A percentile compares a stretch with the other conserved stretches of the same genome.
These are phyloP conservation scores for Macquaria ambigua DNA, from an alignment of 2,113 vertebrate genomes.

Conservation along the genomic window DNA sequence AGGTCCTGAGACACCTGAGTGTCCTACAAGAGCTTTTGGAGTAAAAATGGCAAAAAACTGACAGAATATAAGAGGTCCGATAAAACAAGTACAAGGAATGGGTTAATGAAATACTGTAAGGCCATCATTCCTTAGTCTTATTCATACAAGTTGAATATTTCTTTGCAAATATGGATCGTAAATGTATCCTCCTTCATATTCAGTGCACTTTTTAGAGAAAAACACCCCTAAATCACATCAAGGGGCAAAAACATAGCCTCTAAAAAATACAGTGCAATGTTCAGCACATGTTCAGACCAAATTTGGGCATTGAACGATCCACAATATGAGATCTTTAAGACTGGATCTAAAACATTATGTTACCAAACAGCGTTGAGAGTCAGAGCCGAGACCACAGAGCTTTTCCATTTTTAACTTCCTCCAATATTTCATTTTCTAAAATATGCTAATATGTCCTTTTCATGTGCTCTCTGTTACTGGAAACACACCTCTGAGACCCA, in stretches of 20 bases:
- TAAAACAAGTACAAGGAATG: neutral
- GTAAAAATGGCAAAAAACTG: too few species aligned
- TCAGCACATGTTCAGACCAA: neutral
- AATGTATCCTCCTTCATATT: neutral
- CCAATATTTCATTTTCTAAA: conserved; percentile 6
- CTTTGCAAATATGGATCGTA: neutral
- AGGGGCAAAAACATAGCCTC: neutral
- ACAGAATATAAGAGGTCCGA: too few species aligned
- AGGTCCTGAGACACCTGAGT: too few species aligned
- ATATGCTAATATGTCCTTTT: conserved; percentile 28
- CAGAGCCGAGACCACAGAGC: neutral
- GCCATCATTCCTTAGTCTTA: too few species aligned
- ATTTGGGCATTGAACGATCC: neutral
- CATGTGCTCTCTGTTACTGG: conserved; percentile 13
- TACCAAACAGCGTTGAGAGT: neutral
- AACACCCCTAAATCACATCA: neutral
- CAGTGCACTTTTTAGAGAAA: neutral
- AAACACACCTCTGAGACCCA: conserved; percentile 27
- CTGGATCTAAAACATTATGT: neutral
- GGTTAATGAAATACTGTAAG: neutral
- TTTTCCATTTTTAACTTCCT: conserved; percentile 1
- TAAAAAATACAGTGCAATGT: accelerated
- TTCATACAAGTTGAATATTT: neutral
- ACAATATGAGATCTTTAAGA: neutral
- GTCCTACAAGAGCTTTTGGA: too few species aligned